Evolutionary conservation across 2,797 vertebrate genomes (phyloP), one percentile per base, ranked within the genome.

Genomic region (Meda fulgida): DNA sequence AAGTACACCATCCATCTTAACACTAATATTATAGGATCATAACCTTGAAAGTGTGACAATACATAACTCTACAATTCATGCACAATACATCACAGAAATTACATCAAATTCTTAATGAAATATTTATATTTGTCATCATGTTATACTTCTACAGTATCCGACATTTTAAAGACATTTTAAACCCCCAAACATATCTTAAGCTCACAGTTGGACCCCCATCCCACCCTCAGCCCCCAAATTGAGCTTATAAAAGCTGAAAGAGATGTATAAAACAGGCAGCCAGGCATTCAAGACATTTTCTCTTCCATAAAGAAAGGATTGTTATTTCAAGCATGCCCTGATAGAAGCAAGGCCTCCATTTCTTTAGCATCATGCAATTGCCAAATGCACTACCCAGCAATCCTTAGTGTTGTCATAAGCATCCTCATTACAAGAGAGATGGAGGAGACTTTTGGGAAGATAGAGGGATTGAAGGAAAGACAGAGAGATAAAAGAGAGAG

Each of bases 251-350:
- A 91, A 92, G 87, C 88, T 92, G 92, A 87, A 89, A 78, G 84
- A 83, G 81, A 87, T 90, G 91, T 89, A 91, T 89, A 86, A 93
- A 90, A 93, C 91, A 86, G 88, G 93, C 93, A 94, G 94, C 92
- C 91, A 94, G 93, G 93, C 94, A 94, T 93, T 90, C 92, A 91
- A 91, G 85, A 89, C 84, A 85, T 81, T 88, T 92, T 40, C 91
- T 87, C 88, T 89, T 86, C 86, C 86, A 82, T 69, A 90, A 46
- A 89, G 88, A 85, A 87, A 90, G 88, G 93, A 85, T 92, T 87
- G 87, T 93, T 89, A 92, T 90, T 94, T 93, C 90, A 90, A 94
- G 93, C 94, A 96, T 96, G 95, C 92, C 95, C 91, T 83, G 89
- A 91, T 91, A 79, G 89, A 92, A 88, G 93, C 93, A 93, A 90